A percentile compares a stretch with the other conserved stretches of the same genome.
phyloP scores from a whole-genome alignment of 92 coral and sea anemone species.

The Montipora capitata region DNA sequence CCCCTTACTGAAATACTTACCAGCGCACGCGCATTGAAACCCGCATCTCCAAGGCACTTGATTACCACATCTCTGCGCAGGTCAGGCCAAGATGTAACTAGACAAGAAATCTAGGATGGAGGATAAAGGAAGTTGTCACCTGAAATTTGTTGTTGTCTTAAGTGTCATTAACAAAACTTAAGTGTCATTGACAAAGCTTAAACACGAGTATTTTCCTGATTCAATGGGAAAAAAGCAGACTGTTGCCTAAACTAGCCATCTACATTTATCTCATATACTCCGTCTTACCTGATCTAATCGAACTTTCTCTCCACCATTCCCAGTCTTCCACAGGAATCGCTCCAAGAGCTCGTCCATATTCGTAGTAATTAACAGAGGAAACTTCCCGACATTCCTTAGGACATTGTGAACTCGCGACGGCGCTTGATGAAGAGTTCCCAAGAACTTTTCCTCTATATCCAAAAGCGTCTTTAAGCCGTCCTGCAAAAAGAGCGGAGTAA shows the following conservation, averaged over 20 bases:
- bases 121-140: neutral
- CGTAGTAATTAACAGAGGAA: conserved; percentile 74
- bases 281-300: conserved; percentile 72
- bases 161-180: too few relatives aligned
- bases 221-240: too few relatives aligned
- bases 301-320: conserved; percentile 76
- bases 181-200: too few relatives aligned
- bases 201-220: too few relatives aligned
- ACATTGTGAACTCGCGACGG: conserved; percentile 80
- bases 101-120: conserved; percentile 31
- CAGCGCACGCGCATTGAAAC: conserved; percentile 63
- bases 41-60: conserved; percentile 77
- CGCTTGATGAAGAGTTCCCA: conserved; percentile 61
- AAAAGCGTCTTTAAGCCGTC: conserved; percentile 35
- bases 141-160: too few relatives aligned
- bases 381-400: conserved; percentile 75
- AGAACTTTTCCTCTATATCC: conserved; percentile 52
- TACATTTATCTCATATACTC: neutral
- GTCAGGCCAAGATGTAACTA: conserved; percentile 75
- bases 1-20: conserved; percentile 20
- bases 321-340: conserved; percentile 75
- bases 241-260: too few relatives aligned
- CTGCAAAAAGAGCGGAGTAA: neutral
- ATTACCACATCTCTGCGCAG: conserved; percentile 64
- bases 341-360: conserved; percentile 80